A percentile compares a stretch with the other conserved stretches of the same genome.
phyloP scores from a whole-genome alignment of 2,888 invertebrate species.

The Abscondita cerata region DNA sequence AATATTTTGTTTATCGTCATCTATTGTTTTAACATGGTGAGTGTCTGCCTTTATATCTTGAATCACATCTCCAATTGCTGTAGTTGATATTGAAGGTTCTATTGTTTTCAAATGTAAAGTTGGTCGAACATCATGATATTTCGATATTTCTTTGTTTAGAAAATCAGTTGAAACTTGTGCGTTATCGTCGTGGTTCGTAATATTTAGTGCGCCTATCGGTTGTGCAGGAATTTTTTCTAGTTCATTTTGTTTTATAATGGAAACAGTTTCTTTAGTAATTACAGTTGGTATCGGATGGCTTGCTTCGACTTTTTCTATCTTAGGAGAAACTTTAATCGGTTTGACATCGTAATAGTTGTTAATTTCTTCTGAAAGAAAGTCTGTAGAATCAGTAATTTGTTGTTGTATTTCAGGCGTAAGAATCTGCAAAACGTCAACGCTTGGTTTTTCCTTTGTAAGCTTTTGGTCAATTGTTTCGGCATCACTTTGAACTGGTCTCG shows the following conservation, averaged over 20 bases:
- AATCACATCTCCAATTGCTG: no score
- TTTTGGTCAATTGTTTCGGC: constrained; percentile 41
- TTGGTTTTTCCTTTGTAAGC: constrained; percentile 34
- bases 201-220: background rate
- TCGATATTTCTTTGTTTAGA: constrained; percentile 38
- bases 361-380: background rate
- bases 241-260: constrained; percentile 40
- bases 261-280: constrained; percentile 41
- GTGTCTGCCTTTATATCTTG: no score
- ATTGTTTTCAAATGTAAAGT: no score
- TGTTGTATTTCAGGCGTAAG: background rate
- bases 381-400: constrained; percentile 1
- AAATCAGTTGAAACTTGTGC: constrained; percentile 32
- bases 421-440: background rate
- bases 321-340: background rate
- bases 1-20: background rate
- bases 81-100: no score
- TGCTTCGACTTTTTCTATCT: background rate
- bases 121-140: constrained; percentile 36
- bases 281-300: constrained; percentile 34
- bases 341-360: constrained; percentile 1
- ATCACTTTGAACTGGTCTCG: constrained; percentile 9
- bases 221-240: constrained; percentile 12
- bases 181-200: background rate
- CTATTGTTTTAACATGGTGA: no score